Evolutionary conservation across 2,888 invertebrate genomes (phyloP), one percentile per base, ranked within the genome.

Genomic region (Plusia festucae): DNA sequence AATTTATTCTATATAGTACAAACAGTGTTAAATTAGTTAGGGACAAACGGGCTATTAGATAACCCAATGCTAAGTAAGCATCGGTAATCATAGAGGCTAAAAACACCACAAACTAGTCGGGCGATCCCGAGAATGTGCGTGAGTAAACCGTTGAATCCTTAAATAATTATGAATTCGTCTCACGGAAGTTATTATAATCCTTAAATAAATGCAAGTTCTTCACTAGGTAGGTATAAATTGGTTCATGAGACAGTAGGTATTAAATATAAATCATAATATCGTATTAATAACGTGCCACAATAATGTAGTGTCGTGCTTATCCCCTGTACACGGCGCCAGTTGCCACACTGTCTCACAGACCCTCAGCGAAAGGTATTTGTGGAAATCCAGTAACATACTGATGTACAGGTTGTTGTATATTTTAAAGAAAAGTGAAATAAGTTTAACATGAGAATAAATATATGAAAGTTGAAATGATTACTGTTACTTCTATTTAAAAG

Each of bases 351-450:
- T 91, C 85, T 92, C 91, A 90, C 87, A 90, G 86, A 84, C 87
- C 85, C 91, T 88, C 90, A 89, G 88, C n/a, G 73, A 72, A 84
- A 88, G 86, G 85, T 87, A 90, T 90, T 90, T 89, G 86, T 82
- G 78, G 79, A 87, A 88, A 90, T 89, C 87, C 85, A 89, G 90
- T 90, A 87, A 88, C 78, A 66, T 32, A 30, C 20, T 49, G 22
- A 32, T 58, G 60, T 88, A 91, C 74, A 89, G 89, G 78, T 0
- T 83, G 90, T 72, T 4, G 63, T 44, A 46, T 62, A n/a, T 46
- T 63, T 16, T 30, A 0, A 9, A 9, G 11, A 0, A 11, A 46
- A 27, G 1, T 11, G 0, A 34, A 34, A 34, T 34, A 11, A 11
- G 34, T 2, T 8, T 11, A n/a, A n/a, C n/a, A n/a, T n/a, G n/a